Evolutionary conservation across 1,140 invertebrate species (phyloP).

Genomic region (Euura lappo): DNA sequence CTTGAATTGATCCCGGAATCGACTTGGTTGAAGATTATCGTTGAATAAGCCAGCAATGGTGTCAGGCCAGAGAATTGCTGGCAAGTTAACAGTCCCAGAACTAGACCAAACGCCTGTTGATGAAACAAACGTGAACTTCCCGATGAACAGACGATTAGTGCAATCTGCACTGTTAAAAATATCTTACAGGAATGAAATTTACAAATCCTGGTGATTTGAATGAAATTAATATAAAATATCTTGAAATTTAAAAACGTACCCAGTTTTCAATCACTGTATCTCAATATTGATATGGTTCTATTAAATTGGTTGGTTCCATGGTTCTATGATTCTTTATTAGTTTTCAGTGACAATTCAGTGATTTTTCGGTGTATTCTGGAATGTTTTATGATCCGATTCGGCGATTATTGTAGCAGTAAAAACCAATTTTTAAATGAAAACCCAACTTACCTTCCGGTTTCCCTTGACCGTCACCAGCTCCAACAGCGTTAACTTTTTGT

Average conservation of each 20-base stretch:
- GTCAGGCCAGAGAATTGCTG: background rate
- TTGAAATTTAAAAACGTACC: too few relatives aligned
- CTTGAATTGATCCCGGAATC: background rate
- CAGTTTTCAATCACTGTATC: too few relatives aligned
- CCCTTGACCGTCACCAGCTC: constrained; percentile 63
- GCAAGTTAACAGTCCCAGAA: background rate
- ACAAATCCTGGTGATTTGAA: too few relatives aligned
- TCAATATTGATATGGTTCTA: too few relatives aligned
- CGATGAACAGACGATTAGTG: background rate
- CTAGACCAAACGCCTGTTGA: background rate
- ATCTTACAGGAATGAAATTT: background rate
- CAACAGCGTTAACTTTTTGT: constrained; percentile 49
- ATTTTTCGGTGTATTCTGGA: too few relatives aligned
- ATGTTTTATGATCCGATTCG: too few relatives aligned
- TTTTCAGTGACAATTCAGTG: too few relatives aligned
- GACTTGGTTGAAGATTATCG: background rate
- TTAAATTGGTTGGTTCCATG: too few relatives aligned
- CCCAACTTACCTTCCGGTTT: constrained; percentile 57
- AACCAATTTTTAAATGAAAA: too few relatives aligned
- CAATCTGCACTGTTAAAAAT: background rate
- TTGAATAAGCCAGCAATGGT: background rate
- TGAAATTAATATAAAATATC: too few relatives aligned
- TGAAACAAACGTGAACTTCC: background rate
- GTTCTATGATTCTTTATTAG: too few relatives aligned
- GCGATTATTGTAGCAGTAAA: too few relatives aligned